phyloP scores from a whole-genome alignment of 2,888 invertebrate genomes.

The Caenorhabditis auriculariae region DNA sequence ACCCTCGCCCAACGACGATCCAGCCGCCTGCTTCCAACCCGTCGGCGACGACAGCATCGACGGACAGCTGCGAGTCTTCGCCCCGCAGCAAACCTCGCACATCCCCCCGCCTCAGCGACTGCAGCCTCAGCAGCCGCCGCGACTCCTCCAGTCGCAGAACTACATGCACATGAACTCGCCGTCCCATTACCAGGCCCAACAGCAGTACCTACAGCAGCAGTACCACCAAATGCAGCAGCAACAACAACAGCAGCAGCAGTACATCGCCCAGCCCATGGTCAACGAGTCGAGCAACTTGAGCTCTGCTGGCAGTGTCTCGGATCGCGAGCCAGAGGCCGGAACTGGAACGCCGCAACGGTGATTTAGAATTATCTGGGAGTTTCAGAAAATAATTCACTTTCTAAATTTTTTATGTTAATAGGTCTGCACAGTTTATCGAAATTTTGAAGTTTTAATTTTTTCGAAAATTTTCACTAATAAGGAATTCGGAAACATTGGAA shows the following conservation, averaged over 20 bases:
- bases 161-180: neutral
- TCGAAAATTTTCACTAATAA: too few relatives aligned
- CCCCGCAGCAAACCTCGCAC: slow-evolving; percentile 9
- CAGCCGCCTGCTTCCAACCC: slow-evolving; percentile 14
- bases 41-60: slow-evolving; percentile 14
- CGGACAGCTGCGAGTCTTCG: slow-evolving; percentile 10
- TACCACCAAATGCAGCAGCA: neutral
- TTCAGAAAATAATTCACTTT: neutral
- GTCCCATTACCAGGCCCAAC: neutral
- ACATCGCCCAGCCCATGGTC: too few relatives aligned
- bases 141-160: too few relatives aligned
- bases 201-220: neutral
- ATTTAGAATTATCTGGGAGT: slow-evolving; percentile 7
- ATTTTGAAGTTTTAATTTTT: too few relatives aligned
- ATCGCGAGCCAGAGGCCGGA: slow-evolving; percentile 33
- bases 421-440: too few relatives aligned
- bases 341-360: slow-evolving; percentile 36
- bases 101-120: neutral
- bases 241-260: neutral
- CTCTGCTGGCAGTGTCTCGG: slow-evolving; percentile 42
- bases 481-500: too few relatives aligned
- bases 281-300: slow-evolving; percentile 47
- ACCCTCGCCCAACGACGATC: slow-evolving; percentile 4
- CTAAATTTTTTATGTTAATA: neutral
- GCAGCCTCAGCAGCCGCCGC: neutral